phyloP scores from a whole-genome alignment of 2,113 vertebrate genomes.

The Hydrochoerus hydrochaeris region DNA sequence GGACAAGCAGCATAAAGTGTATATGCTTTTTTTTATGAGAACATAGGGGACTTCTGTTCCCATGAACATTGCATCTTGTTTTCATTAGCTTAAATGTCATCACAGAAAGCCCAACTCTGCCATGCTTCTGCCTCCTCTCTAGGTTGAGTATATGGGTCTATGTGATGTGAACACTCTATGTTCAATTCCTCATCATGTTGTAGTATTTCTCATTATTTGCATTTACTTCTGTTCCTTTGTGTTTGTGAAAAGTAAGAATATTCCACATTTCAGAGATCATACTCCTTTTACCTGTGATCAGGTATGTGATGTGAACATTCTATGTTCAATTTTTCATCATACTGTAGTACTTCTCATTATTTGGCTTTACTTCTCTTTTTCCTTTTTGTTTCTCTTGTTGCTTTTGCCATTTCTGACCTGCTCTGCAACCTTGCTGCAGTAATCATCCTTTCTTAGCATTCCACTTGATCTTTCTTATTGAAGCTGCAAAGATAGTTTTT shows the following conservation, averaged over 20 bases:
- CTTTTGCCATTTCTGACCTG: background rate
- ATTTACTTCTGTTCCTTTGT: background rate
- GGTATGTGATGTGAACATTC: background rate
- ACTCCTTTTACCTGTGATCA: background rate
- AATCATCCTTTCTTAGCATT: constrained; percentile 7
- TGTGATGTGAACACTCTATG: background rate
- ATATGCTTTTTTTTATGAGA: background rate
- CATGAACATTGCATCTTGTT: background rate
- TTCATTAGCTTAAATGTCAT: background rate
- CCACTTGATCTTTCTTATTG: background rate
- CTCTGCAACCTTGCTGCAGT: background rate
- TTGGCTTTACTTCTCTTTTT: background rate
- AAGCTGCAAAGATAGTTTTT: background rate
- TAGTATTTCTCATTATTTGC: background rate
- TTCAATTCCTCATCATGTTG: background rate
- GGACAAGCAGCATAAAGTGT: background rate
- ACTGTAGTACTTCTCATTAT: background rate
- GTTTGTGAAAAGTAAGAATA: background rate
- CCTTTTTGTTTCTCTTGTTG: background rate
- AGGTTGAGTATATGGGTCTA: background rate
- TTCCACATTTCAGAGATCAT: background rate
- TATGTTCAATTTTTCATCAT: background rate
- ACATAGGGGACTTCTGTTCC: background rate
- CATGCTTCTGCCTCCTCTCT: background rate
- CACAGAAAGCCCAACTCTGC: background rate